A percentile compares a stretch with the other conserved stretches of the same genome.
These are phyloP conservation scores for Equus quagga DNA, from an alignment of 2,113 vertebrate genomes.

Conservation along the genomic window DNA sequence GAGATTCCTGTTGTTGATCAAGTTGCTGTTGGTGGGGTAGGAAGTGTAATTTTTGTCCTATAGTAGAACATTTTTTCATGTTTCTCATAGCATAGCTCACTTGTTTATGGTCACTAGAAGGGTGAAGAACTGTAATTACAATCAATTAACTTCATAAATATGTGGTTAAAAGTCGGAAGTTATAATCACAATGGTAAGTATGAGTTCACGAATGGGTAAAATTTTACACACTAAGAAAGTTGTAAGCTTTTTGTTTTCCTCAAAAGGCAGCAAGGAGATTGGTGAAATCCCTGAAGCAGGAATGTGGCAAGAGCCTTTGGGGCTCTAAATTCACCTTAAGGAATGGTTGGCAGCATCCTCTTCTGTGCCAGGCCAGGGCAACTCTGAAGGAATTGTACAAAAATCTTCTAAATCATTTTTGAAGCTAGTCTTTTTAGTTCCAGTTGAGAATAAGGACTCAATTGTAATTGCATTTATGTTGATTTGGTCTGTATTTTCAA, in stretches of 20 bases:
- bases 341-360: not conserved
- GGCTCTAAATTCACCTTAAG: not conserved
- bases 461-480: not conserved
- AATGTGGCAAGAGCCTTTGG: not conserved
- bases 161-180: not conserved
- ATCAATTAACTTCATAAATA: not conserved
- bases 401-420: not conserved
- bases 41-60: not conserved
- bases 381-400: not conserved
- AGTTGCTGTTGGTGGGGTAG: not conserved
- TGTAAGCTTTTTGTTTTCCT: slow-evolving; percentile 34
- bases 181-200: not conserved
- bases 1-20: slow-evolving; percentile 18
- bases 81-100: not conserved
- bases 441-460: not conserved
- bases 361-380: not conserved
- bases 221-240: not conserved
- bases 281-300: not conserved
- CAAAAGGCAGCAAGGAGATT: not conserved
- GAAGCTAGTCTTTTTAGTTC: not conserved
- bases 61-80: not conserved
- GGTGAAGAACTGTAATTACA: not conserved
- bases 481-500: slow-evolving; percentile 53
- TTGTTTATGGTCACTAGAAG: not conserved
- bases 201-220: not conserved